Base-by-base conservation (phyloP, 1,140 invertebrate species). In the Nymphalis io region DNA sequence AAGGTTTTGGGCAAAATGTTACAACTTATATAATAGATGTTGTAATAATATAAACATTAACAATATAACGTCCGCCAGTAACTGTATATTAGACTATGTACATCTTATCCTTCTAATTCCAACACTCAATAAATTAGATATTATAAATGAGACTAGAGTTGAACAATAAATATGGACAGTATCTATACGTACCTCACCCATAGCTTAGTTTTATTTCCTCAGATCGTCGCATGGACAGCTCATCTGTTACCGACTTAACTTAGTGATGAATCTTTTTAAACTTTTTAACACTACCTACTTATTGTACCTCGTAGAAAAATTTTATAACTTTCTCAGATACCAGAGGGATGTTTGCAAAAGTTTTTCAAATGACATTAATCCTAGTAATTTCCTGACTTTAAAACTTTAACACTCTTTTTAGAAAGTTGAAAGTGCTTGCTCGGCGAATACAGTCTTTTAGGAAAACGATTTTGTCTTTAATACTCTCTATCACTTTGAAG, bases 361-460 rank as follows among this genome's bases (percentile, higher is more conserved):
- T 55, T 55, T 55, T 55, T 55, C 51, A 27, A 55, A 55, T 55
- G 51, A 55, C 51, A 55, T 55, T 27, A 55, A 55, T 55, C 51
- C 51, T 55, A 55, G 51, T 55, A 55, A 55, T 55, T 55, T 55
- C 51, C 20, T 27, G 21, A 55, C 51, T 55, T 27, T 55, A 55
- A 55, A 55, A 27, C 51, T 55, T 55, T 55, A 55, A 55, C 20
- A 55, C 23, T 55, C 51, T 55, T 55, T 27, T 55, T 55, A 55
- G 13, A 55, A 27, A 55, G 51, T 55, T 27, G 23, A 27, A 55
- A 27, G 51, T 55, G 21, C 51, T 23, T 33, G 21, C 51, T 55
- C 13, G 21, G 51, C 21, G 51, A 55, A 21, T 55, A 27, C 51
- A 51, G 51, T 55, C 51, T 55, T 27, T 55, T 27, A 55, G 16